Evolutionary conservation across 2,797 vertebrate genomes (phyloP).

Genomic region (Lagorchestes hirsutus): DNA sequence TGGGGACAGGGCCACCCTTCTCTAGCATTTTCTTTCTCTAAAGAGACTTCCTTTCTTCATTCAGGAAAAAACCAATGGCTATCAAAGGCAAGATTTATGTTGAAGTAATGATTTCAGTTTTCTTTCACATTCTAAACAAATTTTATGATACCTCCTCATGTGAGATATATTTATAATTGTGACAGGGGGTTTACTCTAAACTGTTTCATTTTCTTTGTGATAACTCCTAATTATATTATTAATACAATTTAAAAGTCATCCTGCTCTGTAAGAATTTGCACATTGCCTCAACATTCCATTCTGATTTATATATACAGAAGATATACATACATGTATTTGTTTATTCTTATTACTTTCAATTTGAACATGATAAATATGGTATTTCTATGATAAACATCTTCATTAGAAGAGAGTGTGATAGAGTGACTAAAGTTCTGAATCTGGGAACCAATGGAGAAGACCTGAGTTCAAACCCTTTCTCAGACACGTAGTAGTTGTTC

Average conservation of each 20-base stretch:
- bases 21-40: slow-evolving; percentile 68
- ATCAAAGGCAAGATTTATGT: slow-evolving; percentile 27
- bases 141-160: background rate
- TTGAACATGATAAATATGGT: slow-evolving; percentile 9
- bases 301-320: slow-evolving; percentile 38
- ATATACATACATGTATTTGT: background rate
- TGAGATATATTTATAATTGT: background rate
- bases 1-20: slow-evolving; percentile 23
- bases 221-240: background rate
- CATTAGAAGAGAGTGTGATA: background rate
- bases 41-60: slow-evolving; percentile 36
- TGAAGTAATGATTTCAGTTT: slow-evolving; percentile 36
- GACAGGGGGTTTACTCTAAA: background rate
- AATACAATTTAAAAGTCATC: background rate
- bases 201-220: background rate
- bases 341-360: background rate
- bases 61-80: slow-evolving; percentile 4
- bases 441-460: background rate
- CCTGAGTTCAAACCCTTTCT: background rate
- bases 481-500: background rate
- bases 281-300: background rate
- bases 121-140: slow-evolving; percentile 43
- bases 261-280: background rate
- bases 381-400: slow-evolving; percentile 22
- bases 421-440: background rate